phyloP scores from a whole-genome alignment of 1,140 invertebrate genomes.

The Aphis craccivora region DNA sequence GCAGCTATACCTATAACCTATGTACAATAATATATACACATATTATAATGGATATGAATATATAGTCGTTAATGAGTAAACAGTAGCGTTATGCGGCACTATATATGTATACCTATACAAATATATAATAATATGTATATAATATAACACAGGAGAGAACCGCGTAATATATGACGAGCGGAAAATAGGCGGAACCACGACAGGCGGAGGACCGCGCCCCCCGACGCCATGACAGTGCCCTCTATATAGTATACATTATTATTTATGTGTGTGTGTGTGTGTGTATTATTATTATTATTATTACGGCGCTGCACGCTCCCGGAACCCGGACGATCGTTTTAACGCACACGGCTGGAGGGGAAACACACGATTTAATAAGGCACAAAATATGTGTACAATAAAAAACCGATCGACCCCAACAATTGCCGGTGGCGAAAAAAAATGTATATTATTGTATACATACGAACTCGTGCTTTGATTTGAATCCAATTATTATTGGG shows the following conservation, averaged over 20 bases:
- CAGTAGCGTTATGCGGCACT: conserved; percentile 9
- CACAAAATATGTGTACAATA: conserved; percentile 51
- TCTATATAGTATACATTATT: background rate
- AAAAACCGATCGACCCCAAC: conserved; percentile 50
- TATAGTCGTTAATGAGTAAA: conserved; percentile 38
- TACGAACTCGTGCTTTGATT: conserved; percentile 31
- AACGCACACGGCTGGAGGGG: conserved; percentile 21
- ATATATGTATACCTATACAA: background rate
- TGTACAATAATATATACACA: background rate
- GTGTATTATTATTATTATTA: background rate
- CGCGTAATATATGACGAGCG: conserved; percentile 11
- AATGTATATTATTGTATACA: background rate
- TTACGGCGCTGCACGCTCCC: background rate
- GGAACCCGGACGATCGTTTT: conserved; percentile 43
- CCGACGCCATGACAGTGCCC: conserved; percentile 54
- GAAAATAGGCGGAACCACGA: conserved; percentile 51
- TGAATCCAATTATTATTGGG: conserved; percentile 52
- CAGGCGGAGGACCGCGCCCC: conserved; percentile 37
- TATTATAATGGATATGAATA: background rate
- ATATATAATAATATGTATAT: conserved; percentile 8
- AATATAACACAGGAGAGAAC: conserved; percentile 3
- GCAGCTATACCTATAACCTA: background rate
- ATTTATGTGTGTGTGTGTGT: background rate
- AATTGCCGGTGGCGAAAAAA: conserved; percentile 30
- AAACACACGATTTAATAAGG: conserved; percentile 43